These are phyloP conservation scores for Ips typographus DNA, from an alignment of 1,140 invertebrate genomes.

Conservation along the genomic window DNA sequence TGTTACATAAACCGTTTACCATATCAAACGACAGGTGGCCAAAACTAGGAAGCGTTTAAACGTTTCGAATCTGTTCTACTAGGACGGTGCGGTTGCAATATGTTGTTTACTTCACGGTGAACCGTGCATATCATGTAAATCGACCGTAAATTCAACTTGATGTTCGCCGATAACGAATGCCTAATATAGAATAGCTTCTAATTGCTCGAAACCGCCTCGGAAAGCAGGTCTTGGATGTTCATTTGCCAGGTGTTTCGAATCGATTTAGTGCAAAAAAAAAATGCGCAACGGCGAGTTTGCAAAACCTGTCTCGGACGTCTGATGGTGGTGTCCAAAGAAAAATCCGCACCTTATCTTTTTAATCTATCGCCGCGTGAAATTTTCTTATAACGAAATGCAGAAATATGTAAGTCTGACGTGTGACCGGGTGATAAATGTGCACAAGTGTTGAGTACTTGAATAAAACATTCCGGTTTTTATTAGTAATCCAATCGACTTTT, in stretches of 20 bases:
- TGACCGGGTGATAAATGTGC: too few relatives aligned
- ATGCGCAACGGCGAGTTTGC: background rate
- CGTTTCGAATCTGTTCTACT: conserved; percentile 24
- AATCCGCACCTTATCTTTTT: too few relatives aligned
- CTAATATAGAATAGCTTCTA: conserved; percentile 22
- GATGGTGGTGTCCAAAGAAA: too few relatives aligned
- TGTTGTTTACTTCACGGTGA: conserved; percentile 23
- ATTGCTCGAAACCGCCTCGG: background rate
- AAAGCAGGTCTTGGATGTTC: conserved; percentile 24
- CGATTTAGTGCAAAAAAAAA: background rate
- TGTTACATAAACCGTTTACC: conserved; percentile 11
- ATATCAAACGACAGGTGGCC: conserved; percentile 7
- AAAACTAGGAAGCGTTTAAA: conserved; percentile 27
- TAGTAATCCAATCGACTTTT: too few relatives aligned
- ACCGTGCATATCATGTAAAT: conserved; percentile 13
- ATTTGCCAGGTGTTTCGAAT: conserved; percentile 19
- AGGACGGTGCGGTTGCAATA: conserved; percentile 23
- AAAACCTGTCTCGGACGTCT: background rate
- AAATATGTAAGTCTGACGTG: too few relatives aligned
- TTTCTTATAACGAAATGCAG: too few relatives aligned
- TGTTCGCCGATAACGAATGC: conserved; percentile 9
- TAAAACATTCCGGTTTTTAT: too few relatives aligned
- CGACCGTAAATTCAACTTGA: conserved; percentile 15
- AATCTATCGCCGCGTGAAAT: too few relatives aligned
- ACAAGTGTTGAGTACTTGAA: too few relatives aligned